Evolutionary conservation across 1,140 invertebrate genomes (phyloP).

Genomic region (Drosophila kepulauana): DNA sequence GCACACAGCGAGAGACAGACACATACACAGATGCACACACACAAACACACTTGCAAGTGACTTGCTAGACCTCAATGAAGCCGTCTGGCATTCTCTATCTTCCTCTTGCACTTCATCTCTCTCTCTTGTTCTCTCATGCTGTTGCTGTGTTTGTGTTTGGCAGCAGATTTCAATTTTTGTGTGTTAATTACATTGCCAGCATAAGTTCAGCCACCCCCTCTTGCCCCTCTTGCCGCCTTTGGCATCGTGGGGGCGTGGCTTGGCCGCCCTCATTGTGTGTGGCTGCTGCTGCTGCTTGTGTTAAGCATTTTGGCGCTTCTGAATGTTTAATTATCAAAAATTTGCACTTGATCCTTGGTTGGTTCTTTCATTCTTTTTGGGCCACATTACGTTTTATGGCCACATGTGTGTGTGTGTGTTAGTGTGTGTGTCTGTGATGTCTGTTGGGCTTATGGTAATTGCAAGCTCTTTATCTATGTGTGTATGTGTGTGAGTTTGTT

Average conservation of each 20-base stretch:
- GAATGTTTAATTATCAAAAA: slow-evolving; percentile 82
- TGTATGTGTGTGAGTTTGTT: slow-evolving; percentile 23
- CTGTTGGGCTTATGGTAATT: slow-evolving; percentile 66
- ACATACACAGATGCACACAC: neutral
- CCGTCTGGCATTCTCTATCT: slow-evolving; percentile 42
- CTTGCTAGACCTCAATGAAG: slow-evolving; percentile 77
- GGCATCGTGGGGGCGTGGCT: slow-evolving; percentile 52
- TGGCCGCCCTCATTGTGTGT: slow-evolving; percentile 38
- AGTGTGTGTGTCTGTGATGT: neutral
- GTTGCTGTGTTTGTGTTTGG: slow-evolving; percentile 44
- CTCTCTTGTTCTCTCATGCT: too few species aligned
- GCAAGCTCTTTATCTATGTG: slow-evolving; percentile 35
- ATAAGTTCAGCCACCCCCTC: slow-evolving; percentile 55
- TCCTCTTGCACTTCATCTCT: too few species aligned
- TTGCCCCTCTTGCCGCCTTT: neutral
- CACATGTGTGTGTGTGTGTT: slow-evolving; percentile 15
- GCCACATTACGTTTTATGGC: slow-evolving; percentile 55
- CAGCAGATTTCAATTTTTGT: slow-evolving; percentile 80
- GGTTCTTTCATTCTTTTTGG: slow-evolving; percentile 40
- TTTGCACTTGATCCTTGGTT: slow-evolving; percentile 70
- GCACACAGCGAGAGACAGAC: slow-evolving; percentile 20
- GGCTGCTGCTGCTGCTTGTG: slow-evolving; percentile 37
- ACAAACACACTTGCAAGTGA: slow-evolving; percentile 33
- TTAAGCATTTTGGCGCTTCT: slow-evolving; percentile 78
- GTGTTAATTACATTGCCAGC: slow-evolving; percentile 79